Percentiles rank a stretch among this genome's conserved stretches.
phyloP scores from a whole-genome alignment of 2,888 invertebrate species.

The Pristionchus arcanus region DNA sequence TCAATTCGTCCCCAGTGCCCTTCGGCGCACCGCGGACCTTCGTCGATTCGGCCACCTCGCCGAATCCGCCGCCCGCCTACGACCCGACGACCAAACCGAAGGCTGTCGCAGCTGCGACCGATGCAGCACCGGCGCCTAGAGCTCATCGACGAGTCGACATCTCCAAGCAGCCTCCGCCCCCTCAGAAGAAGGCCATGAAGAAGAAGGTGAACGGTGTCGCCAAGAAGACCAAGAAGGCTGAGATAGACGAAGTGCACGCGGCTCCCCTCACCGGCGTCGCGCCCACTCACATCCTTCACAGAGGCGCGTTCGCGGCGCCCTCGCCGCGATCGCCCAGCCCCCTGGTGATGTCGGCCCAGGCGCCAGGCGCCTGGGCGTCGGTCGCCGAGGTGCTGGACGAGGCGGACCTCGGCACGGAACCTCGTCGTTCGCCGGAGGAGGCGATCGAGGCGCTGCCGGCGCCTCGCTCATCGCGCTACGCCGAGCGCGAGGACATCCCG shows the following conservation, averaged over 20 bases:
- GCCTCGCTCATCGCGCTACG: background rate
- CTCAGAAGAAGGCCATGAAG: slow-evolving; percentile 10
- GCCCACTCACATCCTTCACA: slow-evolving; percentile 7
- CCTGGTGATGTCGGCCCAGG: background rate
- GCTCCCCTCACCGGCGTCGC: background rate
- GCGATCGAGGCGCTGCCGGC: background rate
- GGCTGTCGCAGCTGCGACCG: background rate
- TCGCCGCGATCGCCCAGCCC: background rate
- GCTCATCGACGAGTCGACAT: slow-evolving; percentile 37
- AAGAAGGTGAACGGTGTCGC: slow-evolving; percentile 24
- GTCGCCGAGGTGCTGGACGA: slow-evolving; percentile 66
- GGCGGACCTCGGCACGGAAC: slow-evolving; percentile 66
- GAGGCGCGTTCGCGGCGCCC: background rate
- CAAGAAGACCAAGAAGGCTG: slow-evolving; percentile 16
- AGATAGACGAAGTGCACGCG: background rate
- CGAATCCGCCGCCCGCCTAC: slow-evolving; percentile 50
- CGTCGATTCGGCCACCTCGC: slow-evolving; percentile 41
- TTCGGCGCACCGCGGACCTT: slow-evolving; percentile 14
- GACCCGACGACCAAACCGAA: slow-evolving; percentile 43
- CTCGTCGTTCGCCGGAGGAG: slow-evolving; percentile 59
- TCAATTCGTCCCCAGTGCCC: slow-evolving; percentile 37
- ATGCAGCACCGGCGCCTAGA: background rate
- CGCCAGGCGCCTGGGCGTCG: slow-evolving; percentile 58
- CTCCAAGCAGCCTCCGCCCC: slow-evolving; percentile 32
- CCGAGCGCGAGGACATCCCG: slow-evolving; percentile 8